Evolutionary conservation across 1,140 invertebrate species (phyloP).

Genomic region (Pentalonia nigronervosa): DNA sequence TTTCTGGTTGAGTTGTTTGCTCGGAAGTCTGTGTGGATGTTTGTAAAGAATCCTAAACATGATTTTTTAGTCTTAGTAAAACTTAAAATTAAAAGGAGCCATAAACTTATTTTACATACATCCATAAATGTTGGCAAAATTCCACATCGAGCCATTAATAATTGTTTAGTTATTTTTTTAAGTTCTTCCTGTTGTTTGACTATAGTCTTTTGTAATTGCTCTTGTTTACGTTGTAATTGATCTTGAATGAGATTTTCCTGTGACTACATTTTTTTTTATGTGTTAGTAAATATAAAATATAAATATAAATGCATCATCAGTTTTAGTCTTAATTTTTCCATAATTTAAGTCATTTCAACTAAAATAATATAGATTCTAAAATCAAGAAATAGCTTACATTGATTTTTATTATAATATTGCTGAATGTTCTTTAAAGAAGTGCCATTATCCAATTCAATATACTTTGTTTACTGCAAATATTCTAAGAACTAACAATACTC

Average conservation of each 20-base stretch:
- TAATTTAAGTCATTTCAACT: no score
- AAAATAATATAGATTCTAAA: no score
- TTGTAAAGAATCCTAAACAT: slow-evolving; percentile 42
- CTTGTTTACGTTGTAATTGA: slow-evolving; percentile 82
- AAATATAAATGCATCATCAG: background rate
- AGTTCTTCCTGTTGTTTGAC: slow-evolving; percentile 86
- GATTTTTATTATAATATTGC: no score
- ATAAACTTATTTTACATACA: slow-evolving; percentile 65
- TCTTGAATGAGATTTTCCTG: slow-evolving; percentile 65
- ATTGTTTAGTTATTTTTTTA: slow-evolving; percentile 81
- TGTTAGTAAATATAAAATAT: background rate
- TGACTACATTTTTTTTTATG: background rate
- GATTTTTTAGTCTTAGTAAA: background rate
- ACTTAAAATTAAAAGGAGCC: background rate
- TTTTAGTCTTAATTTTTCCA: background rate
- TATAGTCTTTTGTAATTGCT: slow-evolving; percentile 83
- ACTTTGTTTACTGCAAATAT: no score
- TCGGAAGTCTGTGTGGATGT: background rate
- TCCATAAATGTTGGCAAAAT: slow-evolving; percentile 73
- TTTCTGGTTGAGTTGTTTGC: slow-evolving; percentile 31
- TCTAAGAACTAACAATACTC: no score
- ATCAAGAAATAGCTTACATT: no score
- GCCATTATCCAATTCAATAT: no score
- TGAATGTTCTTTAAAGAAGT: no score
- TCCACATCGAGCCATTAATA: slow-evolving; percentile 83